A percentile compares a stretch with the other conserved stretches of the same genome.
These are phyloP conservation scores for Anastrepha obliqua DNA, from an alignment of 1,140 invertebrate species.

Conservation along the genomic window DNA sequence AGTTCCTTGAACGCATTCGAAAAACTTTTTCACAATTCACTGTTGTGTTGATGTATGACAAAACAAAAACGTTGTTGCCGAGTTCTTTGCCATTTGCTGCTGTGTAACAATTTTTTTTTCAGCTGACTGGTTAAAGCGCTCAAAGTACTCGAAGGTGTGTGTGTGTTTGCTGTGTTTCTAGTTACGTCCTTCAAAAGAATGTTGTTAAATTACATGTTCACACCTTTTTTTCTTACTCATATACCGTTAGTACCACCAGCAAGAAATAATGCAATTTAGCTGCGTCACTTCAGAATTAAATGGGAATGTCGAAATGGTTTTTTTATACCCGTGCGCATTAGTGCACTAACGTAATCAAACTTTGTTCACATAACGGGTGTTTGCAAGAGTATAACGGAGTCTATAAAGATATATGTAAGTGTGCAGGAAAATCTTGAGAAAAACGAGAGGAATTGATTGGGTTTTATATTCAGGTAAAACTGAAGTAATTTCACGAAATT, in stretches of 20 bases:
- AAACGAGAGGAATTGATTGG: too few relatives aligned
- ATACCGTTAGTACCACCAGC: not conserved
- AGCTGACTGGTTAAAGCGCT: not conserved
- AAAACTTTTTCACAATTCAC: too few relatives aligned
- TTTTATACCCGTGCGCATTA: too few relatives aligned
- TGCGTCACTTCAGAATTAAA: not conserved
- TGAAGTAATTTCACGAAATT: too few relatives aligned
- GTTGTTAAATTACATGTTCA: not conserved
- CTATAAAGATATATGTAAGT: too few relatives aligned
- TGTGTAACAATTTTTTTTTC: too few relatives aligned
- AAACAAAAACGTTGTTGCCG: not conserved
- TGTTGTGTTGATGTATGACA: not conserved
- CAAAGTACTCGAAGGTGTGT: not conserved
- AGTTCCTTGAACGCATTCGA: too few relatives aligned
- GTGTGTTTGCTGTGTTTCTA: not conserved
- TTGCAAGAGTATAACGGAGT: too few relatives aligned
- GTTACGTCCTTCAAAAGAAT: conserved; percentile 18
- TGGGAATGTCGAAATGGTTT: not conserved
- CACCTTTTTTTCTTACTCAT: not conserved
- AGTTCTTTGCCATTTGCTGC: not conserved
- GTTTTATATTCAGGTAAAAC: too few relatives aligned
- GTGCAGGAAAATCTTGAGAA: too few relatives aligned
- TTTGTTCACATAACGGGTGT: too few relatives aligned
- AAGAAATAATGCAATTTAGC: not conserved
- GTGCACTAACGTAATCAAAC: too few relatives aligned